Conservation (phyloP, 2,888 invertebrate genomes). For the Pomacea canaliculata region DNA sequence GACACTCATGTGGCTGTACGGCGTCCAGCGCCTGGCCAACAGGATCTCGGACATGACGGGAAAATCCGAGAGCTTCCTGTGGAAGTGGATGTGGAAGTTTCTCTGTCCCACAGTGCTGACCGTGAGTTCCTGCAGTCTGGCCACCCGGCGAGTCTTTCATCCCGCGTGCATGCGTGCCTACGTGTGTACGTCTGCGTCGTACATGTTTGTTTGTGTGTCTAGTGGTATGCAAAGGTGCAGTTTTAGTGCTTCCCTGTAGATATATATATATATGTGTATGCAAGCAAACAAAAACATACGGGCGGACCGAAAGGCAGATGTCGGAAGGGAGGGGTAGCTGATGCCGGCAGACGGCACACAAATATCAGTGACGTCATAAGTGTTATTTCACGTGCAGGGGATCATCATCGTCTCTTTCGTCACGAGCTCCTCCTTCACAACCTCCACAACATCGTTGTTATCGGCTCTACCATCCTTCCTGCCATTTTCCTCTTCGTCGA, state of each 20-base stretch:
- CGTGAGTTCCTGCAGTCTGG: conserved; percentile 38
- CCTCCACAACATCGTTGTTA: not conserved
- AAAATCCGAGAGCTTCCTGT: conserved; percentile 53
- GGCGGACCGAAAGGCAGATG: too few species aligned
- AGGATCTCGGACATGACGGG: conserved; percentile 60
- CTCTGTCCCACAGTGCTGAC: conserved; percentile 47
- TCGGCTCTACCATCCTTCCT: not conserved
- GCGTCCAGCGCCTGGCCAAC: conserved; percentile 51
- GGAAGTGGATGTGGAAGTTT: conserved; percentile 58
- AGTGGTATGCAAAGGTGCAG: too few species aligned
- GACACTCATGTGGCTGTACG: conserved; percentile 56
- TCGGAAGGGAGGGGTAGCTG: too few species aligned
- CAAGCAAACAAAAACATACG: too few species aligned
- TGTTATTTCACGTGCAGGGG: not conserved
- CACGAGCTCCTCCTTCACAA: not conserved
- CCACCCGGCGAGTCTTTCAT: too few species aligned
- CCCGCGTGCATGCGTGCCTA: too few species aligned
- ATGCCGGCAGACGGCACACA: too few species aligned
- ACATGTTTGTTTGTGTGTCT: not conserved
- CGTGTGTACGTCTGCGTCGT: not conserved
- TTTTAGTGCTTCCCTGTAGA: too few species aligned
- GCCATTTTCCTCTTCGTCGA: not conserved
- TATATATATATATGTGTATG: too few species aligned
- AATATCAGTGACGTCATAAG: too few species aligned
- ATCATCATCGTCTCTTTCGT: conserved; percentile 20